These are phyloP conservation scores for Vulpes vulpes DNA, from an alignment of 2,113 vertebrate species.

Conservation along the genomic window DNA sequence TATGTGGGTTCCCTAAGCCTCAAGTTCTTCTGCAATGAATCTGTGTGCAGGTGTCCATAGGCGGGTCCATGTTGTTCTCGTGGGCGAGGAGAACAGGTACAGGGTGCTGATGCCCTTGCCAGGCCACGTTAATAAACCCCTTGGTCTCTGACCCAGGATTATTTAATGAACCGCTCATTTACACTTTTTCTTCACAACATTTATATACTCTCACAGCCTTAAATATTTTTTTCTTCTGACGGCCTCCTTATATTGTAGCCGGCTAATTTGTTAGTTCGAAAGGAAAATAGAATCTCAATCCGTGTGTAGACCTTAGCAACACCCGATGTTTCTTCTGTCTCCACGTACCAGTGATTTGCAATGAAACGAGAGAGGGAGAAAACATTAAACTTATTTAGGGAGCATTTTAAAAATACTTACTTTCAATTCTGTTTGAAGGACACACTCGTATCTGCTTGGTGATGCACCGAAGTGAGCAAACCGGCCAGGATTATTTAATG, in stretches of 20 bases:
- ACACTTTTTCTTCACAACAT: background rate
- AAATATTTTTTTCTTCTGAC: background rate
- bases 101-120: background rate
- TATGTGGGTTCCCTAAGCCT: background rate
- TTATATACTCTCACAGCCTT: background rate
- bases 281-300: background rate
- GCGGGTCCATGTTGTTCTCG: background rate
- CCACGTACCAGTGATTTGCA: background rate
- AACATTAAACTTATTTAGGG: background rate
- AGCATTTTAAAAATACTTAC: background rate
- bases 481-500: background rate
- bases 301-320: background rate
- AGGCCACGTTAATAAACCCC: rapidly evolving
- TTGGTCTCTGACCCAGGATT: background rate
- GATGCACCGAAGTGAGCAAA: background rate
- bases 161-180: background rate
- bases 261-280: background rate
- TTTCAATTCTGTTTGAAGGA: background rate
- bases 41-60: background rate
- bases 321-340: background rate
- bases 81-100: no score
- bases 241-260: background rate
- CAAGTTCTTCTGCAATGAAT: background rate
- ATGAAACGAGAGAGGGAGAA: background rate
- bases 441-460: background rate